phyloP scores from a whole-genome alignment of 2,888 invertebrate species.

The Atethmia centrago region DNA sequence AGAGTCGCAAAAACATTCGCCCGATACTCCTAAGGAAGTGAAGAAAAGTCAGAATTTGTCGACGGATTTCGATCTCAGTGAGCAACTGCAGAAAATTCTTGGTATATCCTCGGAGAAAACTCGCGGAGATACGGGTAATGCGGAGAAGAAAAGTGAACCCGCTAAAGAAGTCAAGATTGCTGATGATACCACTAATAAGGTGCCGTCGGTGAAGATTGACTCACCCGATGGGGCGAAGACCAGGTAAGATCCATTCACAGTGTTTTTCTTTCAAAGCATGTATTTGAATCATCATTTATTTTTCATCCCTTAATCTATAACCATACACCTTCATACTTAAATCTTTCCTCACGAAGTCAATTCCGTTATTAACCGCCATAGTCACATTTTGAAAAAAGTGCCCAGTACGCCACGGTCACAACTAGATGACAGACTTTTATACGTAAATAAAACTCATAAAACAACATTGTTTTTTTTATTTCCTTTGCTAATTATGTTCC shows the following conservation, averaged over 20 bases:
- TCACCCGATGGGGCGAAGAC: slow-evolving; percentile 86
- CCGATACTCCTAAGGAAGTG: slow-evolving; percentile 86
- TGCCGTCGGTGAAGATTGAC: slow-evolving; percentile 88
- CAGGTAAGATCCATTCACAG: slow-evolving; percentile 70
- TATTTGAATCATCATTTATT: background rate
- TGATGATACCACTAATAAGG: slow-evolving; percentile 79
- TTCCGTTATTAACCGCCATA: background rate
- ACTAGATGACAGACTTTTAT: no score
- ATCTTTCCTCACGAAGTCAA: background rate
- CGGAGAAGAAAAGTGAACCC: slow-evolving; percentile 82
- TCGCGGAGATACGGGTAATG: slow-evolving; percentile 74
- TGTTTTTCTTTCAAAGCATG: background rate
- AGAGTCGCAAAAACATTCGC: slow-evolving; percentile 86
- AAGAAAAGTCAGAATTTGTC: slow-evolving; percentile 89
- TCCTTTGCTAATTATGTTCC: no score
- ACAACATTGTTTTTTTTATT: no score
- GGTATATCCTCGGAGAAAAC: slow-evolving; percentile 88
- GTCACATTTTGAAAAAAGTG: no score
- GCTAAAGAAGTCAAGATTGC: slow-evolving; percentile 85
- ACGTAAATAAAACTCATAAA: no score
- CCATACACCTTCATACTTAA: background rate
- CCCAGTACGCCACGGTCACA: no score
- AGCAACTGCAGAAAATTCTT: slow-evolving; percentile 88
- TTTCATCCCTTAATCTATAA: background rate
- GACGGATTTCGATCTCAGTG: slow-evolving; percentile 88